Evolutionary conservation across 2,888 invertebrate species (phyloP).

Genomic region (Conops quadrifasciatus): DNA sequence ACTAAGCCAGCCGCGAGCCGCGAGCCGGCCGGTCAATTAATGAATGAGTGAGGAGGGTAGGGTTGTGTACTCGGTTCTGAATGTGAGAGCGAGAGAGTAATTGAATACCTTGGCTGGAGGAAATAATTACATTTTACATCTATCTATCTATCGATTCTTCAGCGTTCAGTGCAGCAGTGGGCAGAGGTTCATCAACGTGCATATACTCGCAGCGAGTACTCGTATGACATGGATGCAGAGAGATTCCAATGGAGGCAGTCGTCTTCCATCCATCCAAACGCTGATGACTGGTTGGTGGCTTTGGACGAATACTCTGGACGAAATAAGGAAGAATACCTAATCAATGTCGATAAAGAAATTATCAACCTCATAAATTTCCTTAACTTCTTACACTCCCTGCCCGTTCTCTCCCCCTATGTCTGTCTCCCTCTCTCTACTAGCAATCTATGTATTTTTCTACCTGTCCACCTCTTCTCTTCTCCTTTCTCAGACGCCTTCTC

Average conservation of each 20-base stretch:
- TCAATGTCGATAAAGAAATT: constrained; percentile 21
- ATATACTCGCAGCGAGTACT: background rate
- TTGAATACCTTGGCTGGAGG: constrained; percentile 8
- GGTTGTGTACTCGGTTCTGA: no score
- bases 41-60: constrained; percentile 2
- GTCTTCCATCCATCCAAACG: no score
- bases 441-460: no score
- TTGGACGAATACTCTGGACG: background rate
- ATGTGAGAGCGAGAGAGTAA: background rate
- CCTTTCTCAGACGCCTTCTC: no score
- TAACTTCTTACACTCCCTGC: background rate
- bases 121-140: constrained; percentile 30
- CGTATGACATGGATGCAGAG: background rate
- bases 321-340: background rate
- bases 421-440: no score
- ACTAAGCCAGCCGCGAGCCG: background rate
- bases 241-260: no score
- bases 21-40: background rate
- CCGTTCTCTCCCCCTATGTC: background rate
- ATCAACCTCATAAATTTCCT: constrained; percentile 13
- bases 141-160: background rate
- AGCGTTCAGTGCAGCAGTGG: background rate
- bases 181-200: constrained; percentile 1
- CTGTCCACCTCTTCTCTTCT: no score
- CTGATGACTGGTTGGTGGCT: no score